These are phyloP conservation scores for Catostylus mosaicus DNA, from an alignment of 30 jellyfish, hydroid and myxozoan genomes.

Conservation along the genomic window DNA sequence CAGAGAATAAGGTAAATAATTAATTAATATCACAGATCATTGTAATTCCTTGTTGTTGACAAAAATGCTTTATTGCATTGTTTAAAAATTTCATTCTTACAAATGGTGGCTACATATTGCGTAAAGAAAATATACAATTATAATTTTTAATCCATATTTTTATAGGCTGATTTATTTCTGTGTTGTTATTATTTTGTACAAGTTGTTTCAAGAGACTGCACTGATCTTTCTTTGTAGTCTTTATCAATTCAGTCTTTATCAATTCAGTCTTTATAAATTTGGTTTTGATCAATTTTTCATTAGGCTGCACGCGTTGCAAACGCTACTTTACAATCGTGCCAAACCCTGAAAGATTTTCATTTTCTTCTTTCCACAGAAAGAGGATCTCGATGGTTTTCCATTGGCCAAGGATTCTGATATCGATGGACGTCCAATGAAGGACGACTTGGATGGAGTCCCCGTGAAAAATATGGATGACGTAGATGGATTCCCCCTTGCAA, in stretches of 20 bases:
- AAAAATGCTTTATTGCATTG: conserved; percentile 2
- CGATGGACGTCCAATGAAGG: conserved; percentile 79
- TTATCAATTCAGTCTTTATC: neutral
- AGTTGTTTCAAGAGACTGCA: too few relatives aligned
- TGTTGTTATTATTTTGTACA: too few relatives aligned
- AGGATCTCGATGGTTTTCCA: conserved; percentile 82
- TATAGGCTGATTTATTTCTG: too few relatives aligned
- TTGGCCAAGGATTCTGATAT: conserved; percentile 59
- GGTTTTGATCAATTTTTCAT: too few relatives aligned
- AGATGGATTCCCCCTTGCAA: conserved; percentile 87
- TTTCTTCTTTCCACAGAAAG: conserved; percentile 1
- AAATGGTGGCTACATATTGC: too few relatives aligned
- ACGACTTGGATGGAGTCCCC: conserved; percentile 90
- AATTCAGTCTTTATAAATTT: neutral
- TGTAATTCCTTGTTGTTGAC: neutral
- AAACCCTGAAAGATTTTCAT: neutral
- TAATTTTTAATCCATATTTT: too few relatives aligned
- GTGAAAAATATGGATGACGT: conserved; percentile 49
- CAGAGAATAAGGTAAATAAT: conserved; percentile 57
- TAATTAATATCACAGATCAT: neutral
- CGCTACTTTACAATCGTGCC: neutral
- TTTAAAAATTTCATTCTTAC: neutral
- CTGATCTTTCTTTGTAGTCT: too few relatives aligned
- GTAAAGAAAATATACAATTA: too few relatives aligned
- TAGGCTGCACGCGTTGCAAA: too few relatives aligned